Base-by-base conservation (phyloP, 2,113 vertebrate genomes). In the Seriola dumerili region DNA sequence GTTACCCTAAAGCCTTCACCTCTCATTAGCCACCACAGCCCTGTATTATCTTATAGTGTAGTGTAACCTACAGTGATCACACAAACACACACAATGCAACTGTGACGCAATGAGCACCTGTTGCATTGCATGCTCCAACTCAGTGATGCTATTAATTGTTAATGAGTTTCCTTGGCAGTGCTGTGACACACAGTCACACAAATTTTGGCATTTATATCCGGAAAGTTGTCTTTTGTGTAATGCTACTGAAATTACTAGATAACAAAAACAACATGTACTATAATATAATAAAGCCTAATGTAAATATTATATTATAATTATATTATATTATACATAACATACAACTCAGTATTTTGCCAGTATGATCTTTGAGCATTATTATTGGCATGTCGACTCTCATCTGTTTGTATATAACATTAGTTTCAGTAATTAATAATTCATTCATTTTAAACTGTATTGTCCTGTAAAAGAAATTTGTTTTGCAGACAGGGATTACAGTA, bases 51-150 rank as follows among this genome's bases (percentile, higher is more conserved):
- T 80, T 70, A 63, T 73, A 48, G 77, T 80, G 78, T 79, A 89
- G 85, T 62, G 78, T 91, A 81, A 86, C 90, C 75, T 72, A 12
- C 55, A 72, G 81, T 72, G 76, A 84, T 86, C 84, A 80, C 87
- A 81, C 62, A 85, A 42, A 72, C 57, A 81, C 82, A 85, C 81
- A 81, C 54, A 54, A 38, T 77, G 86, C 88, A 85, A 86, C 86
- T 89, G 81, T 89, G 88, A 83, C 9, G 57, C 71, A 81, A 78
- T 55, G 63, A 83, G 87, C 91, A 93, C 90, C 92, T 94, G 92
- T 91, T 89, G 86, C 69, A 76, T 40, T 46, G 46, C 79, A 79
- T 72, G 84, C 64, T 88, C 69, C 72, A 59, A 36, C 69, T 76
- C 81, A 84, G 65, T 40, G 42, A 61, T 46, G 67, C 55, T 52